Evolutionary conservation across 2,113 vertebrate genomes (phyloP).

Genomic region (Notiomystis cincta): DNA sequence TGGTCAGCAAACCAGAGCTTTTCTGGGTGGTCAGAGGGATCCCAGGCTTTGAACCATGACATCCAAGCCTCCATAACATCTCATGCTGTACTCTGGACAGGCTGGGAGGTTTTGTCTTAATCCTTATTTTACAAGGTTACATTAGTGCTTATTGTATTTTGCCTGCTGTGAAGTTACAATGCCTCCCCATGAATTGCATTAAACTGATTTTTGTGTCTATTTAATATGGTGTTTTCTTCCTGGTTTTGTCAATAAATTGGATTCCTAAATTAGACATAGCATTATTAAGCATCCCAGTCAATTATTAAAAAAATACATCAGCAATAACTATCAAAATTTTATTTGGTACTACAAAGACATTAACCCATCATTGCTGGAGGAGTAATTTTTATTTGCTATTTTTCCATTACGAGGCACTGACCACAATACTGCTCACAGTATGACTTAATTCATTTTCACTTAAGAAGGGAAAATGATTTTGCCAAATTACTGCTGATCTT

Average conservation of each 20-base stretch:
- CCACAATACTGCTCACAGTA: neutral
- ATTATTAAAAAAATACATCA: slow-evolving; percentile 39
- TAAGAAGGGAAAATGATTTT: neutral
- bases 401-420: neutral
- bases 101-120: neutral
- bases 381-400: slow-evolving; percentile 7
- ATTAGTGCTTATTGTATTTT: slow-evolving; percentile 28
- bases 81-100: neutral
- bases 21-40: neutral
- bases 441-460: slow-evolving; percentile 27
- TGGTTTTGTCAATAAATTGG: slow-evolving; percentile 48
- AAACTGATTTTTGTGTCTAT: slow-evolving; percentile 14
- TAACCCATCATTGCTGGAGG: neutral
- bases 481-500: neutral
- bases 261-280: slow-evolving; percentile 36
- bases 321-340: neutral
- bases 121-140: neutral
- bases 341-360: slow-evolving; percentile 11
- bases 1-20: neutral
- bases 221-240: neutral
- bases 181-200: slow-evolving; percentile 31
- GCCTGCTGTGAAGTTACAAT: slow-evolving; percentile 32
- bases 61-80: neutral
- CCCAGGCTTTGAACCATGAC: neutral
- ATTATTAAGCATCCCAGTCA: slow-evolving; percentile 29